Conservation (phyloP, 2,888 invertebrate species). For the Calameuta pallipes region DNA sequence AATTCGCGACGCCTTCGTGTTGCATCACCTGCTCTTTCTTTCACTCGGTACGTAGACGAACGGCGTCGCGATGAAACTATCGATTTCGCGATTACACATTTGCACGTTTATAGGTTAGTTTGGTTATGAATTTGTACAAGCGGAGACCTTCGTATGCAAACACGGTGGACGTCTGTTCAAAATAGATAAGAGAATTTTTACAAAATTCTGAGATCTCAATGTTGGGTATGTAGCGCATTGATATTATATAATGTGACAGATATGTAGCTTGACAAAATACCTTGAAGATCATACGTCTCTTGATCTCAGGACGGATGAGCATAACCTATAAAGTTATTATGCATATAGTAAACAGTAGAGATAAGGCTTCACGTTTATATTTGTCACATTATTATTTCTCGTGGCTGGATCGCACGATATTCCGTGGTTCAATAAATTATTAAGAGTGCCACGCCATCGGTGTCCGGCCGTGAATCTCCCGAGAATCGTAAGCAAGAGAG, state of each 20-base stretch:
- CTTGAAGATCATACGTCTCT: background rate
- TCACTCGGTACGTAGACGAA: background rate
- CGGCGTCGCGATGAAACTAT: background rate
- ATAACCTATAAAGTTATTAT: background rate
- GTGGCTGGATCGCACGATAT: background rate
- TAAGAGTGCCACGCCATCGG: background rate
- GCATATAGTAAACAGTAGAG: background rate
- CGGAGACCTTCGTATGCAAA: background rate
- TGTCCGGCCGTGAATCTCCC: constrained; percentile 4
- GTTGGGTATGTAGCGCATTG: background rate
- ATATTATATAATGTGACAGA: background rate
- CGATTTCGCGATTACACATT: background rate
- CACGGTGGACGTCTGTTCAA: background rate
- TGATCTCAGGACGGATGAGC: background rate
- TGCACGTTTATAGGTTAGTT: background rate
- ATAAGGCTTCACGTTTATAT: background rate
- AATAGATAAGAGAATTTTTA: background rate
- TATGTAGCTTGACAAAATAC: background rate
- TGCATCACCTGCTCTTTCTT: background rate
- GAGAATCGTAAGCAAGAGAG: background rate
- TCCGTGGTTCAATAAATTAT: constrained; percentile 3
- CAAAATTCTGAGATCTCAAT: background rate
- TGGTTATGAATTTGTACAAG: background rate
- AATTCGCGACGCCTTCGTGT: background rate
- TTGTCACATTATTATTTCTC: background rate